Base-by-base conservation (phyloP, 2,888 invertebrate species). In the Acanthosepion esculentum region DNA sequence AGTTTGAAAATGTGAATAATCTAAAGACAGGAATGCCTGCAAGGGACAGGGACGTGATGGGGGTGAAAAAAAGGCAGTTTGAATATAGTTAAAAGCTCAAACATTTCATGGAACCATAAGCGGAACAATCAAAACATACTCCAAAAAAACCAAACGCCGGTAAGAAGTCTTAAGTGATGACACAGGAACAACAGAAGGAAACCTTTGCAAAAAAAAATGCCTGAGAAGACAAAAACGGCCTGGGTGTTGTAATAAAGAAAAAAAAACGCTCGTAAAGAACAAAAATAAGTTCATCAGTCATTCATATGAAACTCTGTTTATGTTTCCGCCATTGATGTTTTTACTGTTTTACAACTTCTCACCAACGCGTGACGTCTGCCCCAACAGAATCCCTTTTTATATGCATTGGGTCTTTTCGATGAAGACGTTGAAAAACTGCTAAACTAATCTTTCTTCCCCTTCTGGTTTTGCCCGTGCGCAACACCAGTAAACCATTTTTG, bases 131-230 rank as follows among this genome's bases (percentile, higher is more conserved):
- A 78, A 78, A 78, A 78, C n/a, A 78, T 78, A 78, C 33, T 18
- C n/a, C n/a, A 78, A 78, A n/a, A 41, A 41, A 78, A 78, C 12
- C n/a, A 10, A 78, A 78, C n/a, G 78, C 78, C 33, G 78, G n/a
- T 78, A 78, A 78, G 10, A 78, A n/a, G n/a, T n/a, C 78, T n/a
- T 78, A 78, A n/a, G 78, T n/a, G 78, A 78, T 15, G 78, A n/a
- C n/a, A 78, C 78, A 78, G n/a, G 78, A 78, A 78, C 78, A n/a
- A 33, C 78, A 78, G 78, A 78, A 78, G 33, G 78, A 78, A 78
- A 78, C 1, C n/a, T 78, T n/a, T 8, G 15, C n/a, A 78, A 78
- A 41, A 41, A 41, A n/a, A 33, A 78, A 78, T 59, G 59, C 59
- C 59, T 59, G 59, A 59, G n/a, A 78, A 78, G n/a, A 78, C 78